Percentiles rank a stretch among this genome's conserved stretches.
Evolutionary conservation across 2,797 vertebrate species (phyloP).

Genomic region (Sebastes iracundus): DNA sequence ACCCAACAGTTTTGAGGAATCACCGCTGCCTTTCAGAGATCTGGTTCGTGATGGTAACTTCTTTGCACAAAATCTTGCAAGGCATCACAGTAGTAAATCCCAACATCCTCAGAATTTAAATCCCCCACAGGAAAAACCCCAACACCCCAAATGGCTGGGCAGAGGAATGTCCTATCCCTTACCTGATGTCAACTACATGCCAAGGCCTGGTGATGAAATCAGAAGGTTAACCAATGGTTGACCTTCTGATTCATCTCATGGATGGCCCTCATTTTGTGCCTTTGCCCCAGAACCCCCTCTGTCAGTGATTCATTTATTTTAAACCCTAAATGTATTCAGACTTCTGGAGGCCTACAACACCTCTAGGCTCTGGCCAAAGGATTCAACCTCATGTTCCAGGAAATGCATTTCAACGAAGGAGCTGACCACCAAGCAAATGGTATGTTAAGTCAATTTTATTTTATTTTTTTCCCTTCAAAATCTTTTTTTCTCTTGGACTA

Average conservation of each 20-base stretch:
- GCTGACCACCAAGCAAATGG: slow-evolving; percentile 16
- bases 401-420: slow-evolving; percentile 6
- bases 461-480: neutral
- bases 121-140: neutral
- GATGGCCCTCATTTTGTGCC: neutral
- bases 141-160: neutral
- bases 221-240: neutral
- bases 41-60: neutral
- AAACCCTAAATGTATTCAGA: slow-evolving; percentile 18
- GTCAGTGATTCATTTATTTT: neutral
- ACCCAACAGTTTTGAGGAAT: neutral
- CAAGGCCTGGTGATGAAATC: neutral
- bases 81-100: neutral
- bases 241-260: neutral
- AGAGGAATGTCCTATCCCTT: neutral
- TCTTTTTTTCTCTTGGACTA: neutral
- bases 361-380: neutral
- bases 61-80: neutral
- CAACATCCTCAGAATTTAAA: neutral
- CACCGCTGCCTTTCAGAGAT: neutral
- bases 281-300: neutral
- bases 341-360: neutral
- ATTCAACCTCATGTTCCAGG: neutral
- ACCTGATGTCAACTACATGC: neutral
- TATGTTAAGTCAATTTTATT: neutral